Percentiles rank a stretch among this genome's conserved stretches.
Conservation (phyloP, 2,113 vertebrate genomes). For the Phalacrocorax carbo region DNA sequence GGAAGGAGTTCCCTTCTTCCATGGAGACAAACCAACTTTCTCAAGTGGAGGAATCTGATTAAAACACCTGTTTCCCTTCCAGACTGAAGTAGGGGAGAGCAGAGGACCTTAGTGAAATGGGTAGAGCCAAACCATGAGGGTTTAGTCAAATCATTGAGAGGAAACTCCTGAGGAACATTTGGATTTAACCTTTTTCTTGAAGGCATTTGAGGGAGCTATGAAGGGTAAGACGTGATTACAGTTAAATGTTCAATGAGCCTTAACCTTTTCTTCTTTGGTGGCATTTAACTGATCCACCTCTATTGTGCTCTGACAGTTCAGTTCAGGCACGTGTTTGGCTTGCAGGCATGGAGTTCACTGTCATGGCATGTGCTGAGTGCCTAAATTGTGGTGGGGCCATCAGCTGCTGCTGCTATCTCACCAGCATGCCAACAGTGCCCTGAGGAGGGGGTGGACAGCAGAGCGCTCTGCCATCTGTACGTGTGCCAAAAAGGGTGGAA, state of each 20-base stretch:
- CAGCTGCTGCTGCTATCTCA: neutral
- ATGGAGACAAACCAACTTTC: neutral
- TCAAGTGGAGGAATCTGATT: neutral
- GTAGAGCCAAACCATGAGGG: neutral
- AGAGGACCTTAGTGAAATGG: neutral
- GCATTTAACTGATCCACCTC: neutral
- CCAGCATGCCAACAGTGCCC: neutral
- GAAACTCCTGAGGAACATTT: neutral
- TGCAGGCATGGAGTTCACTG: neutral
- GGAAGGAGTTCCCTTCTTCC: neutral
- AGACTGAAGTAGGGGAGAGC: neutral
- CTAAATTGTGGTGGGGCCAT: neutral
- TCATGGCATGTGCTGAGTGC: rapidly evolving
- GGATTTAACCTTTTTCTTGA: neutral
- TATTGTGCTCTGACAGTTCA: neutral
- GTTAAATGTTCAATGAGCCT: neutral
- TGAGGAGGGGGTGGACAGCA: neutral
- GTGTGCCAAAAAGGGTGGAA: too few species aligned
- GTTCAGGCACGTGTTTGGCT: rapidly evolving
- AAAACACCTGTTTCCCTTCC: neutral
- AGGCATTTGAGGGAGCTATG: neutral
- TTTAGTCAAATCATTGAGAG: neutral
- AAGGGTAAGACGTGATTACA: neutral
- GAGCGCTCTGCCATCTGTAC: rapidly evolving
- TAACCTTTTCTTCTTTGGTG: neutral